Base-by-base conservation (phyloP, 1,140 invertebrate genomes). In the Subanguina moxae region DNA sequence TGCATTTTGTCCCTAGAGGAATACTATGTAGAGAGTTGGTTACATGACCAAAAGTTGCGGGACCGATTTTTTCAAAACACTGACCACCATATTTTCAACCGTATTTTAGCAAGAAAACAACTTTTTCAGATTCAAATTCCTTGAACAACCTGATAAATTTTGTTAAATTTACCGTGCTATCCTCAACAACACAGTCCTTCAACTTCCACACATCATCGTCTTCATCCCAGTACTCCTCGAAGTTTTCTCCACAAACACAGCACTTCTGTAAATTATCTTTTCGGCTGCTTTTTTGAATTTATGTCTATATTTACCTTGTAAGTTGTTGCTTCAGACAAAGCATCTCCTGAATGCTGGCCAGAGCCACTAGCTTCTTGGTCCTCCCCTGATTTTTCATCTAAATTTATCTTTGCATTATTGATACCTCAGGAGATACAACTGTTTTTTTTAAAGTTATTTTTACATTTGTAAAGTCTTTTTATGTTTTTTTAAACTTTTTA, bases 191-290 rank as follows among this genome's bases (percentile, higher is more conserved):
- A 19, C 69, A 73, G 57, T 78, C 70, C 21, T 70, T 63, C 21
- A 82, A 66, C 45, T 67, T 58, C 79, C 79, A 81, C 19, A 59
- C 71, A 42, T 81, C 79, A 19, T 70, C 71, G 43, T 81, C 79
- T 11, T 76, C 68, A 43, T 82, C 79, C 43, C 38, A 81, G 57
- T 82, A 81, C 43, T 81, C 80, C 21, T 74, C 71, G 67, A 81
- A 81, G n/a, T 71, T 63, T 64, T 81, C 79, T 32, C 70, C 65
- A 64, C 79, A 81, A 5, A 78, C 80, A 28, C 57, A 56, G 57
- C 79, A 81, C 23, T 73, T 68, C 68, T 80, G 42, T 59, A 81
- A 72, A 56, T 23, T 38, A 3, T 5, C 11, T 3, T 11, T 38
- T 38, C 3, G 11, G 32, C 32, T 38, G 32, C 11, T 38, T 38